Percentiles rank a stretch among this genome's conserved stretches.
Evolutionary conservation across 2,888 invertebrate species (phyloP).

Genomic region (Laothoe populi): DNA sequence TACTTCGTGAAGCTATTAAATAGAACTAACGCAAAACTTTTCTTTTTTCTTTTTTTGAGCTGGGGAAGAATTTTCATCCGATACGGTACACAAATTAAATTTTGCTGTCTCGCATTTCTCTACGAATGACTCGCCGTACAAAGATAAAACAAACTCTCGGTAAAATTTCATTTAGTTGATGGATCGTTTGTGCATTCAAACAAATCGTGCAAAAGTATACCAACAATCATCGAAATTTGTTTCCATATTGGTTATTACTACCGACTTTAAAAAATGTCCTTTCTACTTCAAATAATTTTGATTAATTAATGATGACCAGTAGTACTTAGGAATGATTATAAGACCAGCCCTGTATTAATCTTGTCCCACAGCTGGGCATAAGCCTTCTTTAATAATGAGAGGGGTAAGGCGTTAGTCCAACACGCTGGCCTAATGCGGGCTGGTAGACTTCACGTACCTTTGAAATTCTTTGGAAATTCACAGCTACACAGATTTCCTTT

Average conservation of each 20-base stretch:
- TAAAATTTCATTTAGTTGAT: slow-evolving; percentile 15
- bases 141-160: slow-evolving; percentile 19
- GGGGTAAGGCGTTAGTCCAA: too few relatives aligned
- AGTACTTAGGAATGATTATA: too few relatives aligned
- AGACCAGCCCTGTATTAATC: too few relatives aligned
- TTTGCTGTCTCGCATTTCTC: neutral
- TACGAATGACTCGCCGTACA: slow-evolving; percentile 5
- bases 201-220: slow-evolving; percentile 3
- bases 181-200: slow-evolving; percentile 17
- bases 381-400: too few relatives aligned
- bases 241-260: too few relatives aligned
- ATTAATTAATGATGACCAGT: too few relatives aligned
- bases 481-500: too few relatives aligned
- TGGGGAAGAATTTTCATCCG: slow-evolving; percentile 7
- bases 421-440: too few relatives aligned
- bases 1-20: neutral
- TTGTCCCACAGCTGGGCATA: too few relatives aligned
- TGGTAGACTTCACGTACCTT: too few relatives aligned
- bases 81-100: slow-evolving; percentile 2
- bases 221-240: slow-evolving; percentile 4
- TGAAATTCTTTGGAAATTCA: too few relatives aligned
- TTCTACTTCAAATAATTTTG: too few relatives aligned
- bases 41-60: neutral
- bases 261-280: neutral
- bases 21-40: neutral